Evolutionary conservation across 2,888 invertebrate species (phyloP).

Genomic region (Drosophila fungiperda): DNA sequence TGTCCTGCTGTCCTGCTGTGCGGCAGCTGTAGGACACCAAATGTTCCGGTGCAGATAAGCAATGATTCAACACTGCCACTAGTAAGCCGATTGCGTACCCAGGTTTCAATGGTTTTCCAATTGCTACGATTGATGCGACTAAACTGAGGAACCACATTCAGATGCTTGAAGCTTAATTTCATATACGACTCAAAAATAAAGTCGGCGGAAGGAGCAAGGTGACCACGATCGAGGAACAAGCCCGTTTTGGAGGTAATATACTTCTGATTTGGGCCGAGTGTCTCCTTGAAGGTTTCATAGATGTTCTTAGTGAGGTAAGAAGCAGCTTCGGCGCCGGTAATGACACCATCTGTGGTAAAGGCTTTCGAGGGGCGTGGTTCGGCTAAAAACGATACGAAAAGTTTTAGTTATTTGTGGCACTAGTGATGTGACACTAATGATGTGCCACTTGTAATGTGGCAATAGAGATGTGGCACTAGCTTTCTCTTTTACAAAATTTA

Average conservation of each 20-base stretch:
- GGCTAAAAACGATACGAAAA: not conserved
- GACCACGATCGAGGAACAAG: conserved; percentile 84
- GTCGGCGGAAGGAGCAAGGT: conserved; percentile 85
- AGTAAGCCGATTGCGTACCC: conserved; percentile 63
- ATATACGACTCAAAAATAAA: conserved; percentile 85
- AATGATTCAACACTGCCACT: not conserved
- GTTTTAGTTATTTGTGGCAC: not conserved
- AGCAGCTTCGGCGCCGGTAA: conserved; percentile 26
- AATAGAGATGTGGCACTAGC: too few relatives aligned
- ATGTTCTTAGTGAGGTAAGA: conserved; percentile 44
- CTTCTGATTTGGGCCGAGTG: conserved; percentile 34
- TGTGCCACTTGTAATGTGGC: too few relatives aligned
- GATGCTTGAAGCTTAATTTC: conserved; percentile 85
- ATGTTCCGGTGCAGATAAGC: conserved; percentile 49
- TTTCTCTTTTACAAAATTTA: not conserved
- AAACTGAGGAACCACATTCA: conserved; percentile 86
- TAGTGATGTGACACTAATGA: too few relatives aligned
- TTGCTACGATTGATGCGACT: conserved; percentile 86
- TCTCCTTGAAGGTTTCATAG: conserved; percentile 35
- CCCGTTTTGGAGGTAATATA: conserved; percentile 10
- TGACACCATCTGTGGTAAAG: conserved; percentile 44
- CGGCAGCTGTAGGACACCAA: conserved; percentile 38
- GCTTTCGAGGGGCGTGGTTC: conserved; percentile 17
- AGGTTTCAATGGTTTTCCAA: conserved; percentile 86
- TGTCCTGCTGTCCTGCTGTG: not conserved